phyloP scores from a whole-genome alignment of 1,140 invertebrate species.

The Neelides sp. region DNA sequence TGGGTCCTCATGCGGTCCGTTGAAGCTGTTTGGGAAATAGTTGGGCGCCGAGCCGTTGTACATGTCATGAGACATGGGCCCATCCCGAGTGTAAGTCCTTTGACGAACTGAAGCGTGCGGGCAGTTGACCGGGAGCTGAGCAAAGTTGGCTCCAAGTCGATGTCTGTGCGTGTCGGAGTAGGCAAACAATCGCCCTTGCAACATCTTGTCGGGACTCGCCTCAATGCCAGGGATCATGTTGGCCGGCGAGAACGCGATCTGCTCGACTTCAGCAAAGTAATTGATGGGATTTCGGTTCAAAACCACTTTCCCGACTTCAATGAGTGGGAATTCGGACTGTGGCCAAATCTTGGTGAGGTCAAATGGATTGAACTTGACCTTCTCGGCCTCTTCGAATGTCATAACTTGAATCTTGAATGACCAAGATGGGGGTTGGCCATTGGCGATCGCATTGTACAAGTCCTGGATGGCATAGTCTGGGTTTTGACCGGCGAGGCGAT shows the following conservation, averaged over 20 bases:
- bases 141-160: conserved; percentile 50
- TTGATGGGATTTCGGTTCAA: conserved; percentile 47
- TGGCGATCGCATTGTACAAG: conserved; percentile 59
- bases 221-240: conserved; percentile 52
- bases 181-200: conserved; percentile 50
- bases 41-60: conserved; percentile 43
- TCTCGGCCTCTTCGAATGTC: conserved; percentile 41
- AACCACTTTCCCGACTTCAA: conserved; percentile 48
- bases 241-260: conserved; percentile 50
- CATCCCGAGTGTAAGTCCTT: conserved; percentile 49
- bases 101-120: conserved; percentile 38
- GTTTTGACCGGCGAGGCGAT: conserved; percentile 46
- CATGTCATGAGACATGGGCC: conserved; percentile 36
- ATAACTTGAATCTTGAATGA: conserved; percentile 46
- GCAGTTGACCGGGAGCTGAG: conserved; percentile 53
- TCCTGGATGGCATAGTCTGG: conserved; percentile 61
- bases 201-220: conserved; percentile 51
- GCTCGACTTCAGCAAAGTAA: conserved; percentile 50
- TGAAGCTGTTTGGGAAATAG: conserved; percentile 53
- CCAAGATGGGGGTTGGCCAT: conserved; percentile 57
- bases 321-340: conserved; percentile 48
- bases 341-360: conserved; percentile 42
- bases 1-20: conserved; percentile 36
- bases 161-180: conserved; percentile 55
- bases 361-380: conserved; percentile 34